Conservation (phyloP, 2,888 invertebrate genomes). For the Sisyra terminalis region DNA sequence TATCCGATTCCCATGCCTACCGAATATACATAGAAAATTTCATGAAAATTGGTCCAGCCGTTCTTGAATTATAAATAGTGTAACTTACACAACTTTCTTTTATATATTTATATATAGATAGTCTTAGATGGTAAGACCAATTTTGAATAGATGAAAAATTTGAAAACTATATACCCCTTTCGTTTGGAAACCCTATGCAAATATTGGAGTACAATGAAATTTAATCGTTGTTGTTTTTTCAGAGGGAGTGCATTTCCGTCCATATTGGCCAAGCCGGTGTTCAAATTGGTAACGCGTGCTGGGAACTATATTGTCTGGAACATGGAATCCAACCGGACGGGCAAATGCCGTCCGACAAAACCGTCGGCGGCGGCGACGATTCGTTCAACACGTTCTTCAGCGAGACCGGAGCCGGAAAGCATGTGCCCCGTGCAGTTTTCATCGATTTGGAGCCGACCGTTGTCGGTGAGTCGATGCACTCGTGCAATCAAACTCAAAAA, state of each 20-base stretch:
- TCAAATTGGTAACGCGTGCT: conserved; percentile 26
- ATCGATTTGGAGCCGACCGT: conserved; percentile 54
- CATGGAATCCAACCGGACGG: conserved; percentile 29
- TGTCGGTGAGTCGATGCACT: conserved; percentile 25
- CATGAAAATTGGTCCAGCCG: too few species aligned
- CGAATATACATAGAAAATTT: too few species aligned
- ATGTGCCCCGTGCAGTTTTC: conserved; percentile 45
- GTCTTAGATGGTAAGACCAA: too few species aligned
- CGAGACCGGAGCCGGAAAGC: conserved; percentile 31
- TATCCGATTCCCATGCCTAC: too few species aligned
- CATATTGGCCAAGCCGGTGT: conserved; percentile 35
- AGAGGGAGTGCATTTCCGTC: conserved; percentile 49
- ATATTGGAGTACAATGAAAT: too few species aligned
- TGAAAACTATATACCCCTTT: too few species aligned
- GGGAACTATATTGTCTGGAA: conserved; percentile 25
- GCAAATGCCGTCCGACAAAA: conserved; percentile 30
- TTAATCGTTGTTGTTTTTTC: conserved; percentile 14
- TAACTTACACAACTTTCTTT: too few species aligned
- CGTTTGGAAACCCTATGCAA: too few species aligned
- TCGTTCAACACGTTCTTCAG: conserved; percentile 21
- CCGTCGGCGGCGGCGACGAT: conserved; percentile 25
- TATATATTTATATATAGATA: too few species aligned
- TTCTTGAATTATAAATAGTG: too few species aligned
- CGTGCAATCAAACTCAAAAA: too few species aligned
- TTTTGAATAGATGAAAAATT: too few species aligned